Evolutionary conservation across 2,888 invertebrate species (phyloP), one percentile per base, ranked within the genome.

Genomic region (Pediacus dermestoides): DNA sequence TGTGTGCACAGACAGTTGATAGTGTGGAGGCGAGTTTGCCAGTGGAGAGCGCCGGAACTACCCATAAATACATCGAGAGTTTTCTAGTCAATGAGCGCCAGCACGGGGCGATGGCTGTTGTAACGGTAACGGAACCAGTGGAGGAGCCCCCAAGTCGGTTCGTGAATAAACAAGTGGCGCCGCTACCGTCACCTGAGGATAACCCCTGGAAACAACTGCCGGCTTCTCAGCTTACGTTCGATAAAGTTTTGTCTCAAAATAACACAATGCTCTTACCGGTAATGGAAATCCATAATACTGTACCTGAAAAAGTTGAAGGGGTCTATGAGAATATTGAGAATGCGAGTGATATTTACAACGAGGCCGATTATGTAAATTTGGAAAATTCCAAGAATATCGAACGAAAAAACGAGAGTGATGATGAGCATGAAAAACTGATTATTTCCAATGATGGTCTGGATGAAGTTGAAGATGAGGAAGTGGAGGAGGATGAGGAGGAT

Each of bases 101-200:
- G 6, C 38, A 51, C 18, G 15, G 12, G n/a, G 10, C 9, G 25
- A 30, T 7, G 28, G 14, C 1, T 44, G 40, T 41, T 38, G 40
- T 11, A 25, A 16, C 6, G 34, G 30, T 16, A 45, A 28, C 30
- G 42, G 31, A 39, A 39, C 23, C 42, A 45, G 25, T 38, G 33
- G n/a, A 38, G n/a, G 8, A 11, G n/a, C 13, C 13, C 11, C 11
- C 13, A 11, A 18, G 9, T 36, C 4, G 18, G n/a, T 46, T 45
- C 30, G 14, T 31, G 21, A 30, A 31, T 12, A 28, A 16, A 28
- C 47, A 50, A 30, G 55, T 62, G 4, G 68, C 67, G 1, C 70
- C 68, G 8, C 50, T 70, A 44, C 68, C 68, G 27, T 70, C 70
- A 3, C 70, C 70, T 0, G 70, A 70, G 51, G 68, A 69, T 41